These are phyloP conservation scores for Chelidonichthys spinosus DNA, from an alignment of 2,797 vertebrate species.

Conservation along the genomic window DNA sequence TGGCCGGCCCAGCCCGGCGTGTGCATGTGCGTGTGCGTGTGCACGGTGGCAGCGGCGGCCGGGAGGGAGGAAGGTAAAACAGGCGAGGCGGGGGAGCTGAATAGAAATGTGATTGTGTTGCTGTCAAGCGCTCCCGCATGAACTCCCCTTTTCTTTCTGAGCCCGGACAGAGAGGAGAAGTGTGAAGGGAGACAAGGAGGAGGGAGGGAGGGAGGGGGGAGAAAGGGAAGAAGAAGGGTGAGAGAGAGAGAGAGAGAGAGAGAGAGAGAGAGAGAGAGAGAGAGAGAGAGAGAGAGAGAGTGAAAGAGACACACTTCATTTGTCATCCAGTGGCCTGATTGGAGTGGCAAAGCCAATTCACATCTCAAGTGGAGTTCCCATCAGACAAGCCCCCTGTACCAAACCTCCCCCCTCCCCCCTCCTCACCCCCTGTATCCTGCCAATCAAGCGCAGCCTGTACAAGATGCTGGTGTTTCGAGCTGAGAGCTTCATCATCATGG, in stretches of 20 bases:
- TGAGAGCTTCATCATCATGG: conserved; percentile 77
- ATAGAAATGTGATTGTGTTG: conserved; percentile 99
- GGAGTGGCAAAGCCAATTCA: conserved; percentile 90
- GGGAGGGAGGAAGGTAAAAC: conserved; percentile 91
- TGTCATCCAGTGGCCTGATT: conserved; percentile 99
- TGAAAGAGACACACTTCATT: conserved; percentile 94
- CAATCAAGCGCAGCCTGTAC: conserved; percentile 76
- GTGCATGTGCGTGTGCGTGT: conserved; percentile 64
- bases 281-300: conserved; percentile 83
- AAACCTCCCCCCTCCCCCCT: conserved; percentile 25
- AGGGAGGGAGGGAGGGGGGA: conserved; percentile 2
- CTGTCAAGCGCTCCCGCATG: conserved; percentile 99
- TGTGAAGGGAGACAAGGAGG: conserved; percentile 60
- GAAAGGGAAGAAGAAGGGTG: conserved; percentile 54
- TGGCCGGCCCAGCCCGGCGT: conserved; percentile 65
- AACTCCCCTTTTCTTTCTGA: conserved; percentile 93
- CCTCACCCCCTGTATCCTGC: conserved; percentile 69
- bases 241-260: neutral
- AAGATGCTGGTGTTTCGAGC: conserved; percentile 73
- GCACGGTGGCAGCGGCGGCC: conserved; percentile 60
- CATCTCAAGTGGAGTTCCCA: conserved; percentile 87
- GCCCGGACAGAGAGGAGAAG: conserved; percentile 74
- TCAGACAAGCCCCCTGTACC: conserved; percentile 69
- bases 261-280: conserved; percentile 54
- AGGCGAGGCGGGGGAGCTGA: conserved; percentile 93